Conservation (phyloP, 2,888 invertebrate species). For the Ischnus inquisitorius region DNA sequence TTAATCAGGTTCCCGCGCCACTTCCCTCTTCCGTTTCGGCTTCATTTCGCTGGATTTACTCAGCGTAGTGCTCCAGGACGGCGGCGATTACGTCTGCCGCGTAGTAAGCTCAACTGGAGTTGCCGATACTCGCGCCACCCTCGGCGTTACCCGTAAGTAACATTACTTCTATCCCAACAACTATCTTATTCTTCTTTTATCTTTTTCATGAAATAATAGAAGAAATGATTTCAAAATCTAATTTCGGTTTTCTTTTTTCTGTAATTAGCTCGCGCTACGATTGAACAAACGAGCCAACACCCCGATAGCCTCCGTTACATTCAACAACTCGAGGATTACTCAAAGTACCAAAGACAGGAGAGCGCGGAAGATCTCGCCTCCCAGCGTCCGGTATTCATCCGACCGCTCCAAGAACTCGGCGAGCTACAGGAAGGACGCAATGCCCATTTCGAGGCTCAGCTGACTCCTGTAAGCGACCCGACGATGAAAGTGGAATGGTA, state of each 20-base stretch:
- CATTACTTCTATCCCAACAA: neutral
- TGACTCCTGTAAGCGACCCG: conserved; percentile 96
- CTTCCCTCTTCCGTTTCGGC: conserved; percentile 98
- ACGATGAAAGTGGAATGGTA: conserved; percentile 98
- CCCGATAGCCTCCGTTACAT: conserved; percentile 96
- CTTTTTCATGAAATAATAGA: no score
- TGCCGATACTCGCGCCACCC: conserved; percentile 93
- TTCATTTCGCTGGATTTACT: conserved; percentile 97
- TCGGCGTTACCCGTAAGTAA: conserved; percentile 89
- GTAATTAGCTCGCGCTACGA: conserved; percentile 90
- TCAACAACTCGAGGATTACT: conserved; percentile 96
- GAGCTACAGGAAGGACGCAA: conserved; percentile 96
- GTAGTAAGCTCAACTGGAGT: conserved; percentile 95
- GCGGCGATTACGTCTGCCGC: conserved; percentile 96
- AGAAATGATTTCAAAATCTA: neutral
- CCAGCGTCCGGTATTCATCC: conserved; percentile 95
- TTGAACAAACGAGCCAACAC: conserved; percentile 95
- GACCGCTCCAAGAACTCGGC: conserved; percentile 94
- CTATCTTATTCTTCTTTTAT: no score
- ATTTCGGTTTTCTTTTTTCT: neutral
- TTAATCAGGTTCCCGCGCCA: conserved; percentile 95
- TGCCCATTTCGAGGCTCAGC: conserved; percentile 97
- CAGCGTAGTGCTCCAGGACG: conserved; percentile 94
- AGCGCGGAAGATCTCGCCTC: conserved; percentile 93
- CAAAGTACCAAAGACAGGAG: conserved; percentile 94